Conservation (phyloP, 2,888 invertebrate genomes). For the Lasioglossum malachurum region DNA sequence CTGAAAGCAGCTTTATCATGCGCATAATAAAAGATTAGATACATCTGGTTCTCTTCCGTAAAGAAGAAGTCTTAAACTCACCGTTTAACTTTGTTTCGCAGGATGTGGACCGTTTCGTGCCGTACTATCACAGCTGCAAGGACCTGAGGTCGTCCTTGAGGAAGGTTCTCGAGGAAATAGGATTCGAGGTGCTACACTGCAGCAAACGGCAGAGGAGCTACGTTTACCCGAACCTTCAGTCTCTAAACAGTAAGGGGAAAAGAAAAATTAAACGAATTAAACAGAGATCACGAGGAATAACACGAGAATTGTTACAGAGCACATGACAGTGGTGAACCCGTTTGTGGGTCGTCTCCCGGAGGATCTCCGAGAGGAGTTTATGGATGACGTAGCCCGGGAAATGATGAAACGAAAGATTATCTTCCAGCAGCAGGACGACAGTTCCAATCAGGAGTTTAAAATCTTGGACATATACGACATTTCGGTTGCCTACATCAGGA, state of each 20-base stretch:
- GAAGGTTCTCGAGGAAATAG: conserved; percentile 86
- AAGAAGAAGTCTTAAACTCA: background rate
- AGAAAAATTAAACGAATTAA: background rate
- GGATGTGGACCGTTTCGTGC: conserved; percentile 89
- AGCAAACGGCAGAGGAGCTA: conserved; percentile 87
- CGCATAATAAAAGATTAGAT: background rate
- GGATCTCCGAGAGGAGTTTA: conserved; percentile 87
- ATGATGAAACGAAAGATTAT: conserved; percentile 85
- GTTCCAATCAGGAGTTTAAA: conserved; percentile 84
- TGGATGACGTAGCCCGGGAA: conserved; percentile 87
- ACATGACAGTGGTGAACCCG: conserved; percentile 90
- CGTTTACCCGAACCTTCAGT: conserved; percentile 86
- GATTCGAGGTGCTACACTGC: conserved; percentile 88
- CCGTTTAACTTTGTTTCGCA: conserved; percentile 58
- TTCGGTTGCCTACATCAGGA: conserved; percentile 78
- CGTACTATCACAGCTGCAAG: conserved; percentile 88
- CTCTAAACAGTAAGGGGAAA: conserved; percentile 86
- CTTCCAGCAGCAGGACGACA: conserved; percentile 81
- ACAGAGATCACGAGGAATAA: background rate
- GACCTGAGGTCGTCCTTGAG: conserved; percentile 87
- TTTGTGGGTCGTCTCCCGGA: conserved; percentile 88
- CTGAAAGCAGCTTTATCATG: background rate
- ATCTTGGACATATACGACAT: conserved; percentile 81
- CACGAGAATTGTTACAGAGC: conserved; percentile 85
- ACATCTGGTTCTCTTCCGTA: background rate